Conservation (phyloP, 1,140 invertebrate genomes). For the Drosophila trapezifrons region DNA sequence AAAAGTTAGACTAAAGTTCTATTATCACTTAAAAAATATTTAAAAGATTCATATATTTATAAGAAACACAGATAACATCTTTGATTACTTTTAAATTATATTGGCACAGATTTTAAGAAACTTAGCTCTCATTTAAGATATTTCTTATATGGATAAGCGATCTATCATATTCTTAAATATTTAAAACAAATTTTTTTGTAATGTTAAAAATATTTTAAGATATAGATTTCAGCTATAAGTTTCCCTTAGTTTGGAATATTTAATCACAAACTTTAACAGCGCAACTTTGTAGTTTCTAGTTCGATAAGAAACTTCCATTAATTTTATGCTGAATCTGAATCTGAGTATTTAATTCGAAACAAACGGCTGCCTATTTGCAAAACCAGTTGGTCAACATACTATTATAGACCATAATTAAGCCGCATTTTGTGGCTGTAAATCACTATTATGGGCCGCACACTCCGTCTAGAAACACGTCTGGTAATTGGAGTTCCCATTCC, state of each 20-base stretch:
- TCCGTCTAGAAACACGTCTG: conserved; percentile 18
- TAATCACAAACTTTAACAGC: background rate
- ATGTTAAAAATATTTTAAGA: no score
- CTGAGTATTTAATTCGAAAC: conserved; percentile 22
- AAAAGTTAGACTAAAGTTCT: no score
- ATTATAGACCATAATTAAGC: conserved; percentile 38
- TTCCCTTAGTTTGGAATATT: background rate
- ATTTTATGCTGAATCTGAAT: conserved; percentile 4
- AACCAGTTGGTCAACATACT: conserved; percentile 32
- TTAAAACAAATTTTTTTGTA: no score
- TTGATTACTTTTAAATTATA: no score
- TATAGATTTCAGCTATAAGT: no score
- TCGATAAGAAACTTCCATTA: background rate
- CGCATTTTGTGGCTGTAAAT: conserved; percentile 6
- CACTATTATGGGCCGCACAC: conserved; percentile 22
- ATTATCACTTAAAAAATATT: no score
- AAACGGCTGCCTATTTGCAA: background rate
- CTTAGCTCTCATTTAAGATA: no score
- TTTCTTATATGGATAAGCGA: no score
- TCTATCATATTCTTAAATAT: no score
- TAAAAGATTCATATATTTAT: no score
- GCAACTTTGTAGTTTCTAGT: background rate
- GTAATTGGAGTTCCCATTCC: background rate
- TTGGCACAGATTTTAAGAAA: no score
- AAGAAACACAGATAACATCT: no score